phyloP scores from a whole-genome alignment of 2,888 invertebrate genomes.

The Drosophila peninsularis region DNA sequence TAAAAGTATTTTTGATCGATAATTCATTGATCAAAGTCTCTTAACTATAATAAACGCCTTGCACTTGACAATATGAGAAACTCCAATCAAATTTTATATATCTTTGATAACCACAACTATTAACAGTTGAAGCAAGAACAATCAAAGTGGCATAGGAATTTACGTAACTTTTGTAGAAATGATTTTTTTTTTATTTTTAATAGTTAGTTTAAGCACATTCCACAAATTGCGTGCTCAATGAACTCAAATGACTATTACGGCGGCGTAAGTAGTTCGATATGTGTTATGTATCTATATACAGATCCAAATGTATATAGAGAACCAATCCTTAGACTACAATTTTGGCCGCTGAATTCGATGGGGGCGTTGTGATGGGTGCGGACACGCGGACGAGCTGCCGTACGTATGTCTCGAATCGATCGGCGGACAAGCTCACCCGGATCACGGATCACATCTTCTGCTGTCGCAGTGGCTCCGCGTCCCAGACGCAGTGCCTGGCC shows the following conservation, averaged over 20 bases:
- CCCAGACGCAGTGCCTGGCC: conserved; percentile 98
- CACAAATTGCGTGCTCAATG: background rate
- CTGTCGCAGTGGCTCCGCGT: conserved; percentile 98
- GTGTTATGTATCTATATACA: background rate
- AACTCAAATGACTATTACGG: background rate
- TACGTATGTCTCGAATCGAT: conserved; percentile 96
- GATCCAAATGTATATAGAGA: background rate
- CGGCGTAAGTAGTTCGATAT: conserved; percentile 16
- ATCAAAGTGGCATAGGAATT: no score
- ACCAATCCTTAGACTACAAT: conserved; percentile 90
- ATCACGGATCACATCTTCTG: conserved; percentile 97
- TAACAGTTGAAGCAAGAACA: no score
- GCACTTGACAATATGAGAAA: no score
- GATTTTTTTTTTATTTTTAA: no score
- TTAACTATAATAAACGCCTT: no score
- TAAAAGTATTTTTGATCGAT: no score
- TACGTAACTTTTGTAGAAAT: no score
- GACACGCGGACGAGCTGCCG: conserved; percentile 98
- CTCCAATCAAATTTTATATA: background rate
- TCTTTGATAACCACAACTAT: no score
- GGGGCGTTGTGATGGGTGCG: conserved; percentile 97
- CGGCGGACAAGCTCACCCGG: conserved; percentile 96
- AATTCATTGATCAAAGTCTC: no score
- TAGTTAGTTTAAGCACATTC: background rate
- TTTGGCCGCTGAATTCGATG: conserved; percentile 97